Conservation (phyloP, 2,888 invertebrate genomes). For the Blera fallax region DNA sequence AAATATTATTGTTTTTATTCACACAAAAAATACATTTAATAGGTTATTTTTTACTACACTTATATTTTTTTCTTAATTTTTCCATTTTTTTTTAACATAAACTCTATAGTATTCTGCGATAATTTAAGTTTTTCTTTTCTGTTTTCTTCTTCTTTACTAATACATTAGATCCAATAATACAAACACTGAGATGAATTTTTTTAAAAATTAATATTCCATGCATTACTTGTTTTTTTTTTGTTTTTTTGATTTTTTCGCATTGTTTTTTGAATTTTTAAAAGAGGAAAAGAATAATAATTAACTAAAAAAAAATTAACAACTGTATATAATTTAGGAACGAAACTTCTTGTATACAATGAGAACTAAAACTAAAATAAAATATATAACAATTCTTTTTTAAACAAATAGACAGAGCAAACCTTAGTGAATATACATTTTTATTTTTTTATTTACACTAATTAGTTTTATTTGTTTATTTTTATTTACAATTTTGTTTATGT, state of each 20-base stretch:
- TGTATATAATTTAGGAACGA: constrained; percentile 67
- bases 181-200: constrained; percentile 69
- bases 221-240: constrained; percentile 4
- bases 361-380: constrained; percentile 69
- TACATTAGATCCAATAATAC: constrained; percentile 65
- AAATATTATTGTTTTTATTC: constrained; percentile 72
- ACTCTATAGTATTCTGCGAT: constrained; percentile 69
- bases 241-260: neutral
- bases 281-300: constrained; percentile 45
- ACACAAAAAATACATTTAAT: constrained; percentile 70
- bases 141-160: constrained; percentile 45
- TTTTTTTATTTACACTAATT: constrained; percentile 55
- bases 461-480: constrained; percentile 24
- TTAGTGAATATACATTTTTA: constrained; percentile 49
- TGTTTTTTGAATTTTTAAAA: constrained; percentile 42
- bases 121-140: constrained; percentile 73
- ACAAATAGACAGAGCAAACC: constrained; percentile 29
- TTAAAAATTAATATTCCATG: constrained; percentile 40
- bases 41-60: constrained; percentile 62
- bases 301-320: constrained; percentile 62
- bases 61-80: constrained; percentile 24
- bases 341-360: constrained; percentile 56
- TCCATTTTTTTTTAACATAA: constrained; percentile 55
- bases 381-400: constrained; percentile 56
- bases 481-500: constrained; percentile 43